phyloP scores from a whole-genome alignment of 2,797 vertebrate species.

The Anabas testudineus region DNA sequence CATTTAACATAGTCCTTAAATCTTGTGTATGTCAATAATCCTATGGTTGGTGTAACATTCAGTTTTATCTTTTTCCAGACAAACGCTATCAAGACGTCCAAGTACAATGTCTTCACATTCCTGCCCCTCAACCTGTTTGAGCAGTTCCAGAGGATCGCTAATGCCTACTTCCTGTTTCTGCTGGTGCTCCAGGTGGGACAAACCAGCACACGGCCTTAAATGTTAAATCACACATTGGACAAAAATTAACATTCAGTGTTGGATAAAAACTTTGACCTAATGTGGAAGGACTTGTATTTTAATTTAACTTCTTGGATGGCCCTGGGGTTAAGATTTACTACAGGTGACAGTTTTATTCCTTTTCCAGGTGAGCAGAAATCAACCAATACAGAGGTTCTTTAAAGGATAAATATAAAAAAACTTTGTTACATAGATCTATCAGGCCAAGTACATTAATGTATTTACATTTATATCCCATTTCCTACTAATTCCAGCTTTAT shows the following conservation, averaged over 20 bases:
- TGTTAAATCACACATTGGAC: too few species aligned
- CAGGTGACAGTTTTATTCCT: neutral
- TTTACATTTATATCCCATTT: neutral
- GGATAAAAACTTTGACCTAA: too few species aligned
- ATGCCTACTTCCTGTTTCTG: constrained; percentile 95
- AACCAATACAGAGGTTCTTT: neutral
- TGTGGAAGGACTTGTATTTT: too few species aligned
- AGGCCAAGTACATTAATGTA: neutral
- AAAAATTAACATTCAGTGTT: too few species aligned
- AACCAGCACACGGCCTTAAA: neutral
- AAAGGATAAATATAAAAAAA: neutral
- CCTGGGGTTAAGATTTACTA: too few species aligned
- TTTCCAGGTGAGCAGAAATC: neutral
- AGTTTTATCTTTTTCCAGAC: constrained; percentile 79
- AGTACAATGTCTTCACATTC: constrained; percentile 94
- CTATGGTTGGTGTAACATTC: neutral
- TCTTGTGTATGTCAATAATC: neutral
- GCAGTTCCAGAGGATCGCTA: constrained; percentile 96
- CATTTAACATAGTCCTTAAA: neutral
- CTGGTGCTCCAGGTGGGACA: constrained; percentile 91
- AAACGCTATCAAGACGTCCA: constrained; percentile 94
- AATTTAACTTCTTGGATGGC: too few species aligned
- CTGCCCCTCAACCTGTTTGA: constrained; percentile 96
- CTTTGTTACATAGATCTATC: neutral
- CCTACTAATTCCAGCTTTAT: too few species aligned